These are phyloP conservation scores for Erythrocercus mccallii DNA, from an alignment of 2,113 vertebrate genomes.

Conservation along the genomic window DNA sequence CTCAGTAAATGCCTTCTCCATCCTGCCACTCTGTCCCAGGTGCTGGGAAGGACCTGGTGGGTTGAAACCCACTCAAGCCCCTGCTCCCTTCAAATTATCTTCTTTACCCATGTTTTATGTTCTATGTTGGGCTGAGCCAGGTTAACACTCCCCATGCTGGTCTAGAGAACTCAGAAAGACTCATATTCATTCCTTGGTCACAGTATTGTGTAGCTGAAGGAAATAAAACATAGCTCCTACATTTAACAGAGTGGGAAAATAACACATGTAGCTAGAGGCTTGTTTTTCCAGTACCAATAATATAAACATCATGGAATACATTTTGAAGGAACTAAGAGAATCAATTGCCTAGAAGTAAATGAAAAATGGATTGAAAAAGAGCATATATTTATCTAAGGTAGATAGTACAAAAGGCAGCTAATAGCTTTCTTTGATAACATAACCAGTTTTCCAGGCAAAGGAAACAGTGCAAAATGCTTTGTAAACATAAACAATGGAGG, in stretches of 20 bases:
- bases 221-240: neutral
- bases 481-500: slow-evolving; percentile 16
- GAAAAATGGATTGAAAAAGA: neutral
- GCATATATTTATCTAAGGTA: slow-evolving; percentile 4
- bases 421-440: slow-evolving; percentile 29
- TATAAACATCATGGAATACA: neutral
- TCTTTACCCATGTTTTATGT: neutral
- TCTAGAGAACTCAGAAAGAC: neutral
- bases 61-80: neutral
- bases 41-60: neutral
- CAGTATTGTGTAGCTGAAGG: neutral
- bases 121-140: neutral
- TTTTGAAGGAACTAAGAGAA: neutral
- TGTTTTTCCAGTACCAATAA: neutral
- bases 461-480: slow-evolving; percentile 6
- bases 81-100: neutral
- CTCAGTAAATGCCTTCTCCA: neutral
- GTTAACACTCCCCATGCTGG: neutral
- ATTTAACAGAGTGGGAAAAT: neutral
- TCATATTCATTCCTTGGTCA: neutral
- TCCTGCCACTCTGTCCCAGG: neutral
- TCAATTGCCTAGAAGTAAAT: slow-evolving; percentile 7
- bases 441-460: slow-evolving; percentile 32
- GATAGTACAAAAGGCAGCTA: slow-evolving; percentile 14
- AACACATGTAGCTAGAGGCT: rapidly evolving